These are phyloP conservation scores for Hoplodrina ambigua DNA, from an alignment of 2,888 invertebrate species.

Conservation along the genomic window DNA sequence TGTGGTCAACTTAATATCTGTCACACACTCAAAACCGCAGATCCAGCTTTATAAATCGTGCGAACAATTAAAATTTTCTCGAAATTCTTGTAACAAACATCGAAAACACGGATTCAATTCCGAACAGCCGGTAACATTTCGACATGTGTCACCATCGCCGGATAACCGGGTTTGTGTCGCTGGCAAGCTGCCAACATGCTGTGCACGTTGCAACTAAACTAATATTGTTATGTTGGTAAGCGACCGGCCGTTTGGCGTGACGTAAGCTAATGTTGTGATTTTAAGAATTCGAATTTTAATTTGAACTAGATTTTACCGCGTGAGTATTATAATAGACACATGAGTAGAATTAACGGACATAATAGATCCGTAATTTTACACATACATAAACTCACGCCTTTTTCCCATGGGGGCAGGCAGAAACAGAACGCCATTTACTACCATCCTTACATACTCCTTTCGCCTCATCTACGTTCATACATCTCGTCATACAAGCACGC, in stretches of 20 bases:
- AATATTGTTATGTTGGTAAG: constrained; percentile 45
- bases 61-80: constrained; percentile 19
- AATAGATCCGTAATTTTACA: too few species aligned
- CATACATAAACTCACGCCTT: too few species aligned
- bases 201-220: constrained; percentile 43
- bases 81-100: constrained; percentile 6
- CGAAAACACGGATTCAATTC: constrained; percentile 41
- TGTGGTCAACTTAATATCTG: too few species aligned
- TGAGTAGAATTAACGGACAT: too few species aligned
- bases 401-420: too few species aligned
- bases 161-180: constrained; percentile 51
- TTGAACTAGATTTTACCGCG: neutral
- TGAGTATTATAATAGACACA: too few species aligned
- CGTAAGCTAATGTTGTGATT: constrained; percentile 32
- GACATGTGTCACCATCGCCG: constrained; percentile 51
- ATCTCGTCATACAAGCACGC: too few species aligned
- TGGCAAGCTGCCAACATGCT: constrained; percentile 43
- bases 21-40: neutral
- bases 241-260: constrained; percentile 24
- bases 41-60: constrained; percentile 7
- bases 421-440: too few species aligned
- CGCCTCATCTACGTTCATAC: too few species aligned
- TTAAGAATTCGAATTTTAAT: constrained; percentile 13
- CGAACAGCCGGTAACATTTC: constrained; percentile 39
- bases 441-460: too few species aligned